Evolutionary conservation across 1,140 invertebrate species (phyloP).

Genomic region (Lutraria rhynchaena): DNA sequence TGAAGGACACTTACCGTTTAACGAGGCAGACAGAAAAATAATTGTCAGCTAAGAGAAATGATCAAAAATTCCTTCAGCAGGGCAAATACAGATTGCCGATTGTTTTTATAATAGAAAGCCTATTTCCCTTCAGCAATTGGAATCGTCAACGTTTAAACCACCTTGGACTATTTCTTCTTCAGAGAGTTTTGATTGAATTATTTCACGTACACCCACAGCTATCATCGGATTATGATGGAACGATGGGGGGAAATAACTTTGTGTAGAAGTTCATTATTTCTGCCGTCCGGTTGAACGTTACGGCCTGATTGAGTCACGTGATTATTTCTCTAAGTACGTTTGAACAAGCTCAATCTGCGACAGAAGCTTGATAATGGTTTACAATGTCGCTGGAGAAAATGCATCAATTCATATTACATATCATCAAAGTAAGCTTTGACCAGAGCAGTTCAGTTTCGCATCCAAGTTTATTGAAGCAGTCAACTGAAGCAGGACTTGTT

Average conservation of each 20-base stretch:
- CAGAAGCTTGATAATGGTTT: background rate
- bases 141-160: constrained; percentile 37
- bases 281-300: background rate
- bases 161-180: constrained; percentile 22
- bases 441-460: background rate
- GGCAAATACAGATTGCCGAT: constrained; percentile 34
- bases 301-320: background rate
- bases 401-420: background rate
- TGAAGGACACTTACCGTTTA: constrained; percentile 55
- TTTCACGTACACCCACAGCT: constrained; percentile 30
- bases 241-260: constrained; percentile 11
- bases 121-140: constrained; percentile 46
- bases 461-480: too few relatives aligned
- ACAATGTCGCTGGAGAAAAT: background rate
- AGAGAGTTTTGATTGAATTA: constrained; percentile 53
- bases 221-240: constrained; percentile 39
- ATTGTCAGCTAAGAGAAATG: constrained; percentile 52
- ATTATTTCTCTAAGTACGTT: background rate
- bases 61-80: constrained; percentile 55
- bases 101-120: constrained; percentile 52
- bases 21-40: constrained; percentile 58
- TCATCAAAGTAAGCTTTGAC: background rate
- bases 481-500: too few relatives aligned
- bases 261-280: constrained; percentile 36
- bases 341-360: background rate